Base-by-base conservation (phyloP, 2,113 vertebrate species). In the Caretta caretta region DNA sequence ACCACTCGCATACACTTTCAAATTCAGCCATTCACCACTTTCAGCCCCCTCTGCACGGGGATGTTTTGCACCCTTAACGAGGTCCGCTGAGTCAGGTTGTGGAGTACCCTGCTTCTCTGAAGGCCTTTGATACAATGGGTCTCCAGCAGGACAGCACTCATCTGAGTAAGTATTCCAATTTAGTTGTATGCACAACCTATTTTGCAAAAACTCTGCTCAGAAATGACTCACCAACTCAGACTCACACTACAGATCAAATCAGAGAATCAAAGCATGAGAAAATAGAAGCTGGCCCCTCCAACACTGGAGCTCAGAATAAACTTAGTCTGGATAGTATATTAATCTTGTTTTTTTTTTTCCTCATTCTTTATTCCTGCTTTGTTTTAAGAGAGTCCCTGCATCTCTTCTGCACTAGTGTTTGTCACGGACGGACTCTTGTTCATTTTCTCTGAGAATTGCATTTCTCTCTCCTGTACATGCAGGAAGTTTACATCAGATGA, bases 81-180 rank as follows among this genome's bases (percentile, higher is more conserved):
- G 24, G 8, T 76, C 31, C 24, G 46, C 65, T 53, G 16, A 48
- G 24, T 25, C 8, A 1, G 72, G 51, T 48, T 4, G 31, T 49
- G 54, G 80, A 78, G 54, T 50, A 87, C n/a, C 59, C 53, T 69
- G 27, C 29, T 35, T 16, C 24, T 42, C 29, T 16, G 38, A 83
- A 14, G 7, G 19, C 51, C 14, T 48, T 1, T 2, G 75, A 38
- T 11, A 3, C 24, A 76, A 13, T 5, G 31, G 6, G 6, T 5
- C 38, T 69, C 54, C 72, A 42, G 24, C 5, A 46, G 20, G 22
- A 20, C 16, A 35, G 6, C 35, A 20, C n/a, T 69, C 35, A 8
- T 69, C 35, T 20, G 65, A 38, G n/a, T 19, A 72, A 29, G 57
- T 62, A 13, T 62, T 31, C 29, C 13, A 13, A 31, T 31, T 62